phyloP scores from a whole-genome alignment of 2,888 invertebrate species.

The Rotaria socialis region DNA sequence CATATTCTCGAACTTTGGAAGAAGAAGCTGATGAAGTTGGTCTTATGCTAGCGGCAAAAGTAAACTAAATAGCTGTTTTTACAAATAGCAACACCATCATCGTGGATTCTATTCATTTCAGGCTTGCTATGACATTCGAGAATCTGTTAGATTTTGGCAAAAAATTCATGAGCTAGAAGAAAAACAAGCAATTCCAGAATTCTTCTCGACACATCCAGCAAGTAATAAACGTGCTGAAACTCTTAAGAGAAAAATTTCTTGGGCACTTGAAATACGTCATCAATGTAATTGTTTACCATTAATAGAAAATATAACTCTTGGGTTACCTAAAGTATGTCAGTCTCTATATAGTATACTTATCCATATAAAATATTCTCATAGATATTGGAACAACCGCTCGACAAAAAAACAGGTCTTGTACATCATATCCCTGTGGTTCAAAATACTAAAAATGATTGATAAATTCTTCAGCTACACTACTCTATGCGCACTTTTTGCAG shows the following conservation, averaged over 20 bases:
- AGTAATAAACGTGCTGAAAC: slow-evolving; percentile 60
- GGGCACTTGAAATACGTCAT: slow-evolving; percentile 47
- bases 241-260: slow-evolving; percentile 59
- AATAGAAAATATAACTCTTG: neutral
- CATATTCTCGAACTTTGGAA: slow-evolving; percentile 64
- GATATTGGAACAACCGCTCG: neutral
- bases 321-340: neutral
- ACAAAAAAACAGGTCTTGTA: neutral
- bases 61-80: slow-evolving; percentile 48
- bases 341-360: neutral
- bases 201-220: slow-evolving; percentile 64
- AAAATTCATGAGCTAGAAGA: slow-evolving; percentile 58
- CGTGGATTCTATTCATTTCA: slow-evolving; percentile 48
- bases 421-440: neutral
- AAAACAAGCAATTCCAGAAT: slow-evolving; percentile 55
- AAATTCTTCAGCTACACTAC: neutral
- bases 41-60: slow-evolving; percentile 64
- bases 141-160: slow-evolving; percentile 64
- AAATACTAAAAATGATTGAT: neutral
- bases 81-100: neutral
- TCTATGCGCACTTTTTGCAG: too few species aligned
- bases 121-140: slow-evolving; percentile 64
- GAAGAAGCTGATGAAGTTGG: slow-evolving; percentile 66
- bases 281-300: neutral
- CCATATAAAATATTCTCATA: neutral